Evolutionary conservation across 2,113 vertebrate genomes (phyloP), one percentile per base, ranked within the genome.

Genomic region (Eurystomus gularis): DNA sequence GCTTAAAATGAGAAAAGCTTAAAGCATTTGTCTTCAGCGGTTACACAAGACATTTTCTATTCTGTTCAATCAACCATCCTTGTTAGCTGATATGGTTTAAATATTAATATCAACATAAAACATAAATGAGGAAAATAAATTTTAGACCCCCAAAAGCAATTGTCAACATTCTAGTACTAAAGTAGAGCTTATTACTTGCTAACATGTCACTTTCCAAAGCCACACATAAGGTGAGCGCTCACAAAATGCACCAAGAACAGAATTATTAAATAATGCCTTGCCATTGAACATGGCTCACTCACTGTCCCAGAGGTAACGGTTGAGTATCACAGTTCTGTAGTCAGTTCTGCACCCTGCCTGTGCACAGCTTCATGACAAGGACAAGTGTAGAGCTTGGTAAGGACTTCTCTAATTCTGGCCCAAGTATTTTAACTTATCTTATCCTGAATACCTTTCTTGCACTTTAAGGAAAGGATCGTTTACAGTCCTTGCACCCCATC

Each of bases 81-180:
- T 61, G 42, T 64, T 92, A 90, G 84, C 62, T 80, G 90, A 73
- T 86, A 52, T 2, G 9, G 72, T 96, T 97, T 97, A 97, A 98
- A 96, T 96, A 97, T 97, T 97, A 97, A 97, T 86, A 75, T 8
- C 33, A 87, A 54, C 70, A 94, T 96, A 82, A 97, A 98, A 97
- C 69, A 96, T 97, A 94, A 93, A 96, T 93, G 57, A 92, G 78
- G 83, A 95, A 97, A 97, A 97, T 92, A 95, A 91, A 94, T 96
- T 94, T 90, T 89, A 94, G 70, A 95, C 44, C 58, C 17, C 57
- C 55, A 48, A 97, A 96, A 88, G 91, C 86, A 97, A 95, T 20
- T 94, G 80, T 92, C 85, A 79, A 71, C 68, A 85, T 88, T 60
- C 73, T 60, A 75, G 35, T 72, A 83, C 69, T 95, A 44, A 96